These are phyloP conservation scores for Nothocercus nigrocapillus DNA, from an alignment of 2,113 vertebrate genomes.

Conservation along the genomic window DNA sequence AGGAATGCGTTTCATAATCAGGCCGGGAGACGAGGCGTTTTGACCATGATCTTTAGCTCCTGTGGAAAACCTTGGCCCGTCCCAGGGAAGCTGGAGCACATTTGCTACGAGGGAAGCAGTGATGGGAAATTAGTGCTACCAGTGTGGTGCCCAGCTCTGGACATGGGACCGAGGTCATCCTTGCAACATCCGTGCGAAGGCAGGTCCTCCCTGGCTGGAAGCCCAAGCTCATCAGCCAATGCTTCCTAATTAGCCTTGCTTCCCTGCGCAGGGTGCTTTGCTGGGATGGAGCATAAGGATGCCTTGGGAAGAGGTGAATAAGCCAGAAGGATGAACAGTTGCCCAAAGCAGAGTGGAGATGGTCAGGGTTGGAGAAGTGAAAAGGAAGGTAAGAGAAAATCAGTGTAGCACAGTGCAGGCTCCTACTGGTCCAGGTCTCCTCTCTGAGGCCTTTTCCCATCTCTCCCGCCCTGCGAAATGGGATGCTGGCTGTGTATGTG, in stretches of 20 bases:
- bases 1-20: rapidly evolving
- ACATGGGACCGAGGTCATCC: not conserved
- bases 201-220: not conserved
- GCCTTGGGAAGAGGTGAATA: not conserved
- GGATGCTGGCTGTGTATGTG: not conserved
- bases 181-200: no score
- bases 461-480: not conserved
- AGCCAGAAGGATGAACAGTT: not conserved
- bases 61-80: not conserved
- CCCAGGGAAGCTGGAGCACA: not conserved
- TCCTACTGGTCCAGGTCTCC: not conserved
- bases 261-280: not conserved
- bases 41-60: not conserved
- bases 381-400: not conserved
- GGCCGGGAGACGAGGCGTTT: not conserved
- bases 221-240: not conserved
- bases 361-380: not conserved
- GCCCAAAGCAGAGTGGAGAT: not conserved
- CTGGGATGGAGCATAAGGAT: not conserved
- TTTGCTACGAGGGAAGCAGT: not conserved
- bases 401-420: not conserved
- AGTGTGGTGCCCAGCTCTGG: not conserved
- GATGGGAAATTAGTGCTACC: not conserved
- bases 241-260: not conserved
- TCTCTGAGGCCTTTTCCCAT: rapidly evolving